These are phyloP conservation scores for Heliocidaris erythrogramma DNA, from an alignment of 35 echinoderm and acorn worm genomes.

Conservation along the genomic window DNA sequence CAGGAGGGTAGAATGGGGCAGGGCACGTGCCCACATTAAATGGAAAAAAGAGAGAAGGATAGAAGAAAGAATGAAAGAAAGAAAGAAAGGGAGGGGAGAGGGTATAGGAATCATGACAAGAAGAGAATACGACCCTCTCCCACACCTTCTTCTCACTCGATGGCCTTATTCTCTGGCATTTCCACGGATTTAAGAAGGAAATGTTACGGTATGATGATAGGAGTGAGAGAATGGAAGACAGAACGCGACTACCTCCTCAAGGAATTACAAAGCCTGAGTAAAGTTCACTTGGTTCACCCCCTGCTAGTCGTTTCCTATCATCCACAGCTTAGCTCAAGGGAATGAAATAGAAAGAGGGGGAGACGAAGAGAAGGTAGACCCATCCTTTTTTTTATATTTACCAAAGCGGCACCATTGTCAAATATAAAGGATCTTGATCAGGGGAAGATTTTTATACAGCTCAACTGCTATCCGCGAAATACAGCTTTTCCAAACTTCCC, in stretches of 20 bases:
- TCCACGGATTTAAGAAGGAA: too few species aligned
- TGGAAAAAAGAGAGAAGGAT: too few species aligned
- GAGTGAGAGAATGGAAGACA: background rate
- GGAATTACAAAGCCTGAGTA: background rate
- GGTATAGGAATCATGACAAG: too few species aligned
- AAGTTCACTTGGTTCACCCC: background rate
- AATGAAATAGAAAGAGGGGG: background rate
- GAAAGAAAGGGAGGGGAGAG: too few species aligned
- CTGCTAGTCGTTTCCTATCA: background rate
- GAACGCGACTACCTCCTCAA: background rate
- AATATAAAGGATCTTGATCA: background rate
- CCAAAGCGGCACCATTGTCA: background rate
- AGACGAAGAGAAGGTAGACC: background rate
- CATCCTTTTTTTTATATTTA: background rate
- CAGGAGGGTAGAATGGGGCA: too few species aligned
- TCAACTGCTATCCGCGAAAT: background rate
- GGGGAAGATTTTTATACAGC: background rate
- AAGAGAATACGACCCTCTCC: too few species aligned
- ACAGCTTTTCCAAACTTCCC: too few species aligned
- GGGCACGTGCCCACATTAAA: too few species aligned
- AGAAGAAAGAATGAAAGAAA: too few species aligned
- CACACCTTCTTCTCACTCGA: too few species aligned
- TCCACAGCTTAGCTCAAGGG: background rate
- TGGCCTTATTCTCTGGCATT: too few species aligned
- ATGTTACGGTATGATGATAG: background rate